These are phyloP conservation scores for Pachyseris speciosa DNA, from an alignment of 64 coral and sea anemone species.

Conservation along the genomic window DNA sequence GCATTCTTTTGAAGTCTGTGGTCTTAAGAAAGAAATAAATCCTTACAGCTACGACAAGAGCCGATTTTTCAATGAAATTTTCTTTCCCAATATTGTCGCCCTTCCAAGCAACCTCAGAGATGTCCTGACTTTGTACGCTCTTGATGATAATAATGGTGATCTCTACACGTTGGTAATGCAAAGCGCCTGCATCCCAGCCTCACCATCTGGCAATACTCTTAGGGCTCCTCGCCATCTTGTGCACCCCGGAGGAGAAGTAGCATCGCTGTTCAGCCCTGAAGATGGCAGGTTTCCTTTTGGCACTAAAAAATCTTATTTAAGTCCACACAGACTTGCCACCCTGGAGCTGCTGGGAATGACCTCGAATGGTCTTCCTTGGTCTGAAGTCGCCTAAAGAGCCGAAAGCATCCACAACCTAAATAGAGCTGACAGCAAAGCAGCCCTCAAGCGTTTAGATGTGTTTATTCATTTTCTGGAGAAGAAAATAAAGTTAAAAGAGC, in stretches of 20 bases:
- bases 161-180: slow-evolving; percentile 18
- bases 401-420: slow-evolving; percentile 43
- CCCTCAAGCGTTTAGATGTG: not conserved
- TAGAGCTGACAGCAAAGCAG: not conserved
- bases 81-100: slow-evolving; percentile 57
- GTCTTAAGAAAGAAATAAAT: not conserved
- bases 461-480: slow-evolving; percentile 40
- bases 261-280: slow-evolving; percentile 60
- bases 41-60: not conserved
- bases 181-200: slow-evolving; percentile 60
- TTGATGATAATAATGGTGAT: slow-evolving; percentile 11
- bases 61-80: slow-evolving; percentile 59
- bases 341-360: slow-evolving; percentile 64
- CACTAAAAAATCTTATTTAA: slow-evolving; percentile 32
- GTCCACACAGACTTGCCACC: not conserved
- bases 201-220: slow-evolving; percentile 52
- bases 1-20: slow-evolving; percentile 21
- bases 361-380: slow-evolving; percentile 53
- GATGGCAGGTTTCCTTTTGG: slow-evolving; percentile 77
- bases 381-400: slow-evolving; percentile 67
- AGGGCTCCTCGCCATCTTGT: slow-evolving; percentile 62
- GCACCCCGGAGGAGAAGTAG: slow-evolving; percentile 56
- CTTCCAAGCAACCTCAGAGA: slow-evolving; percentile 31
- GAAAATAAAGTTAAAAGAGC: not conserved
- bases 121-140: slow-evolving; percentile 39